Conservation (phyloP, 1,140 invertebrate genomes). For the Zaprionus ghesquierei region DNA sequence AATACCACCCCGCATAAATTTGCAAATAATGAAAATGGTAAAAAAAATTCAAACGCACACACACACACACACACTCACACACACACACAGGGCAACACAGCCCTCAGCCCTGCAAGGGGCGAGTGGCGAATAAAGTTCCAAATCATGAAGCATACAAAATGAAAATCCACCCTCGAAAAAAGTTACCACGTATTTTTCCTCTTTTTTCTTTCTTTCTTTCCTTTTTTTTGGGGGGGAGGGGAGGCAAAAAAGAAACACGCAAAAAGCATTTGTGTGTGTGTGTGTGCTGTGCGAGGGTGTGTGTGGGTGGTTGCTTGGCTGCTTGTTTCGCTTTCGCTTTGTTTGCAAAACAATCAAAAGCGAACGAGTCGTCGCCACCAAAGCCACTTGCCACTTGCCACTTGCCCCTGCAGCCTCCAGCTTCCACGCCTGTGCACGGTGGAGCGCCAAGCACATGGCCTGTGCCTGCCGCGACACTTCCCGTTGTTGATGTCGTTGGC, state of each 20-base stretch:
- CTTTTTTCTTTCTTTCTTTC: constrained; percentile 46
- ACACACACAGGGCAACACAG: neutral
- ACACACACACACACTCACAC: constrained; percentile 22
- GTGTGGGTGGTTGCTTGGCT: constrained; percentile 33
- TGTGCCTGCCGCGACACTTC: constrained; percentile 40
- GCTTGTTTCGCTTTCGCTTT: constrained; percentile 64
- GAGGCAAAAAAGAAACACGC: constrained; percentile 62
- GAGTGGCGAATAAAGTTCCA: constrained; percentile 70
- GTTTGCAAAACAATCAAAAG: constrained; percentile 79
- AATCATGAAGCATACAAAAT: constrained; percentile 80
- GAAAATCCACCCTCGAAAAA: constrained; percentile 79
- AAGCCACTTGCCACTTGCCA: neutral
- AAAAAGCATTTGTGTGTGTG: constrained; percentile 56
- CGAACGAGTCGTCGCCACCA: constrained; percentile 38
- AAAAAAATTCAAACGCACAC: constrained; percentile 54
- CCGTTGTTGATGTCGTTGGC: constrained; percentile 61
- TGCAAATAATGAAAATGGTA: constrained; percentile 76
- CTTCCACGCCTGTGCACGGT: constrained; percentile 2
- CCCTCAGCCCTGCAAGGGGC: constrained; percentile 13
- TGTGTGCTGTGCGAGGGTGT: constrained; percentile 20
- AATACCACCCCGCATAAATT: constrained; percentile 74
- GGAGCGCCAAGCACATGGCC: constrained; percentile 42
- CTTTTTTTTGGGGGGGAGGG: constrained; percentile 54
- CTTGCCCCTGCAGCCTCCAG: neutral
- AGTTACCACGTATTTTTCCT: constrained; percentile 66